Conservation (phyloP, 2,797 vertebrate species). For the Bradypodion pumilum region DNA sequence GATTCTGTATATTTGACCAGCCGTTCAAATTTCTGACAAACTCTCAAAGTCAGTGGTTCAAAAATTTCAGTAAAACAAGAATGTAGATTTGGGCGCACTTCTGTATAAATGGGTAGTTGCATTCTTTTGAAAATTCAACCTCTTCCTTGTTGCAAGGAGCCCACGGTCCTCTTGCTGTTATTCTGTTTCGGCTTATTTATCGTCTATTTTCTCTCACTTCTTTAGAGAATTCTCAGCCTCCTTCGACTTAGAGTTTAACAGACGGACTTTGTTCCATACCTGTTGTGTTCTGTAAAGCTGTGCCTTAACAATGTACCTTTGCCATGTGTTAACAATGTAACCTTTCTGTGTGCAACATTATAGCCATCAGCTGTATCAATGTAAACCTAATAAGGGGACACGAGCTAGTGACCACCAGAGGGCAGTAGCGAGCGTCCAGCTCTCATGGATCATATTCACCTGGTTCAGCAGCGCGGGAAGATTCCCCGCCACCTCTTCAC, state of each 20-base stretch:
- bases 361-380: too few species aligned
- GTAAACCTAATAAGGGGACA: too few species aligned
- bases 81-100: conserved; percentile 29
- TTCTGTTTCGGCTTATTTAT: neutral
- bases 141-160: fast-evolving
- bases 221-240: neutral
- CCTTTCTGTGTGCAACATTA: too few species aligned
- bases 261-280: neutral
- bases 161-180: neutral
- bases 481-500: too few species aligned
- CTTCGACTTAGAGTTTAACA: neutral
- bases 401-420: too few species aligned
- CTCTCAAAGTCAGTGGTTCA: neutral
- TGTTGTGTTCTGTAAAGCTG: too few species aligned
- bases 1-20: neutral
- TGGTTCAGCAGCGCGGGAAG: too few species aligned
- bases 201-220: fast-evolving
- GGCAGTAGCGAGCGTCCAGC: too few species aligned
- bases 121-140: conserved; percentile 1
- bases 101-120: neutral
- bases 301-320: too few species aligned
- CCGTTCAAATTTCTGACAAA: neutral
- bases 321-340: too few species aligned
- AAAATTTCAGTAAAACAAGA: fast-evolving
- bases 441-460: too few species aligned